phyloP scores from a whole-genome alignment of 1,140 invertebrate genomes.

The Aethina tumida region DNA sequence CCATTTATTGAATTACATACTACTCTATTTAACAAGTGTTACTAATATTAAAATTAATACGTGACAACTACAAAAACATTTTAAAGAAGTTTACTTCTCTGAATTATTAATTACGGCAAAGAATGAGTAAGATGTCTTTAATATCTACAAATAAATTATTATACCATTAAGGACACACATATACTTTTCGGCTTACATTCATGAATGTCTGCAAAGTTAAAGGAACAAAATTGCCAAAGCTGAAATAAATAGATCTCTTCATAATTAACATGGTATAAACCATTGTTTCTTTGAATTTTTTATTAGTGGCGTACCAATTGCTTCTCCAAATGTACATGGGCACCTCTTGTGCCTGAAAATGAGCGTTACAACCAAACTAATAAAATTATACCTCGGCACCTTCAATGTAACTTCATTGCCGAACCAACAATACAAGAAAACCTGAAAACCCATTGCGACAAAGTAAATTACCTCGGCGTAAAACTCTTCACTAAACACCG shows the following conservation, averaged over 20 bases:
- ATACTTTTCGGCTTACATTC: slow-evolving; percentile 16
- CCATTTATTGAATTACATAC: too few species aligned
- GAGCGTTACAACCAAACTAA: not conserved
- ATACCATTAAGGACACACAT: slow-evolving; percentile 8
- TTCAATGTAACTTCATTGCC: slow-evolving; percentile 45
- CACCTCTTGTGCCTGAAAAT: slow-evolving; percentile 18
- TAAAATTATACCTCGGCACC: slow-evolving; percentile 38
- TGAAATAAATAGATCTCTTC: slow-evolving; percentile 40
- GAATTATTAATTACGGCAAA: slow-evolving; percentile 39
- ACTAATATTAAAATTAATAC: too few species aligned
- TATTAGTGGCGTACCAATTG: slow-evolving; percentile 18
- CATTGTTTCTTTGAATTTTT: slow-evolving; percentile 32
- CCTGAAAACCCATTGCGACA: slow-evolving; percentile 38
- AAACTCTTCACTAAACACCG: slow-evolving; percentile 33
- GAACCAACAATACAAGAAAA: slow-evolving; percentile 47
- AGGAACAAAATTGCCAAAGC: slow-evolving; percentile 40
- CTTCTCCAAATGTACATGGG: slow-evolving; percentile 19
- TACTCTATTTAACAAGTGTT: too few species aligned
- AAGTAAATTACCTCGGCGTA: slow-evolving; percentile 39
- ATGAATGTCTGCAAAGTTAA: slow-evolving; percentile 40
- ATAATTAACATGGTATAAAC: slow-evolving; percentile 40
- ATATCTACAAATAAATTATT: slow-evolving; percentile 34
- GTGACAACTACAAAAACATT: too few species aligned
- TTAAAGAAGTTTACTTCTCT: not conserved
- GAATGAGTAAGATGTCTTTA: slow-evolving; percentile 40